Percentiles rank a stretch among this genome's conserved stretches.
phyloP scores from a whole-genome alignment of 2,797 vertebrate species.

The Rhinophrynus dorsalis region DNA sequence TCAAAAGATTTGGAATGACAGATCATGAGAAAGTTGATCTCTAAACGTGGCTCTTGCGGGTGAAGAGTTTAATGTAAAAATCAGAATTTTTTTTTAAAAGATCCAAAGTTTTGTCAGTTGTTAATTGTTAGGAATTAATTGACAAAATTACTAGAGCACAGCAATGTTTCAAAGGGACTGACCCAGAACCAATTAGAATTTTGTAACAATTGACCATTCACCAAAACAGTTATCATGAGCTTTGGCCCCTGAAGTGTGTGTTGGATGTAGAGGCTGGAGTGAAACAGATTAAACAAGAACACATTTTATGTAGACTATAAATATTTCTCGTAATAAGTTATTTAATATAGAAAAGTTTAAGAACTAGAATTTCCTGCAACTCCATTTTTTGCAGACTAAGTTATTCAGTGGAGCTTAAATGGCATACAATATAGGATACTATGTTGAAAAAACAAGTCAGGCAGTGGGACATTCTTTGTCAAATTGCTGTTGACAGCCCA shows the following conservation, averaged over 20 bases:
- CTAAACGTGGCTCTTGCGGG: constrained; percentile 36
- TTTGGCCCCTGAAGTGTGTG: constrained; percentile 69
- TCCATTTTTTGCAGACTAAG: constrained; percentile 17
- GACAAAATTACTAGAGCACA: constrained; percentile 76
- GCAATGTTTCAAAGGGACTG: constrained; percentile 71
- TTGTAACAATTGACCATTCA: constrained; percentile 79
- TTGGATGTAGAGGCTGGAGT: constrained; percentile 56
- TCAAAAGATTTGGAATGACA: constrained; percentile 32
- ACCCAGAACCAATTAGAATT: constrained; percentile 84
- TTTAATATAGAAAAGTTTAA: background rate
- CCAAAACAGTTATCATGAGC: constrained; percentile 68
- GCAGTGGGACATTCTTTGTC: constrained; percentile 65
- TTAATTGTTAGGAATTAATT: constrained; percentile 81
- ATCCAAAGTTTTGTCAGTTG: constrained; percentile 75
- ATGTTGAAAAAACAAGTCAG: constrained; percentile 75
- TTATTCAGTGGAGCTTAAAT: constrained; percentile 57
- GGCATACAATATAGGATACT: constrained; percentile 68
- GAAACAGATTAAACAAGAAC: constrained; percentile 62
- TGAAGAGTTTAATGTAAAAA: constrained; percentile 62
- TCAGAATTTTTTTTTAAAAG: constrained; percentile 72
- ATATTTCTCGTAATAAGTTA: background rate
- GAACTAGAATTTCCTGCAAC: background rate
- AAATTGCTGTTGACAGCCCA: constrained; percentile 79
- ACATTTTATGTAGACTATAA: background rate
- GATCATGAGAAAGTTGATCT: constrained; percentile 45